A percentile compares a stretch with the other conserved stretches of the same genome.
Conservation (phyloP, 2,888 invertebrate genomes). For the Merodon equestris region DNA sequence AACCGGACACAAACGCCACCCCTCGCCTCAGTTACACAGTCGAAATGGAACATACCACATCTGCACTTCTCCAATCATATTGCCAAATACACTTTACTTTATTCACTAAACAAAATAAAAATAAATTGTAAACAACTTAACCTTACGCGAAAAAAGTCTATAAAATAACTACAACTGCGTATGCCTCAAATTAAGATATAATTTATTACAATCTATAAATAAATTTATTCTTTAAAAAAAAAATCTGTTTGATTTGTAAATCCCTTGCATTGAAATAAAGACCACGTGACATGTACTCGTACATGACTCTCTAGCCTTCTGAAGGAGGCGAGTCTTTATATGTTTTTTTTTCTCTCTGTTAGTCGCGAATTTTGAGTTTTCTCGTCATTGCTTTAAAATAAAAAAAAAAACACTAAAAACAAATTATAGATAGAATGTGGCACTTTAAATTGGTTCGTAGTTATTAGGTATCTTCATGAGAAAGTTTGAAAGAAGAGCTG, state of each 20-base stretch:
- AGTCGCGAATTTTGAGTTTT: too few relatives aligned
- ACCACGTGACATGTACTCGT: constrained; percentile 40
- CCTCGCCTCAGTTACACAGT: too few relatives aligned
- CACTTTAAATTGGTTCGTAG: constrained; percentile 28
- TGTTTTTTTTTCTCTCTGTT: constrained; percentile 20
- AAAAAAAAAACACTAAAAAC: neutral
- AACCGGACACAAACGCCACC: too few relatives aligned
- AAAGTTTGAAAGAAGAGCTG: too few relatives aligned
- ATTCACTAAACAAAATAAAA: constrained; percentile 25
- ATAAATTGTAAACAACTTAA: constrained; percentile 40
- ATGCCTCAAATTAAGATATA: constrained; percentile 59
- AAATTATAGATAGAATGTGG: constrained; percentile 35
- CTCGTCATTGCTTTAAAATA: too few relatives aligned
- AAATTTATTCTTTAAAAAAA: constrained; percentile 17
- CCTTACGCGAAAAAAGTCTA: constrained; percentile 33
- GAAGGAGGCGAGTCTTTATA: constrained; percentile 36
- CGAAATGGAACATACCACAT: too few relatives aligned
- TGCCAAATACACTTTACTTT: constrained; percentile 40
- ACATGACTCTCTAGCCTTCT: too few relatives aligned
- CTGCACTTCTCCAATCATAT: neutral
- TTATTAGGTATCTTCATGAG: too few relatives aligned
- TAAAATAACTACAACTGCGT: constrained; percentile 55
- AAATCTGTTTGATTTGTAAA: constrained; percentile 61
- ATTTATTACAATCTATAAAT: constrained; percentile 65
- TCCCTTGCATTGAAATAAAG: constrained; percentile 68